These are phyloP conservation scores for Channa maculata DNA, from an alignment of 2,113 vertebrate species.

Conservation along the genomic window DNA sequence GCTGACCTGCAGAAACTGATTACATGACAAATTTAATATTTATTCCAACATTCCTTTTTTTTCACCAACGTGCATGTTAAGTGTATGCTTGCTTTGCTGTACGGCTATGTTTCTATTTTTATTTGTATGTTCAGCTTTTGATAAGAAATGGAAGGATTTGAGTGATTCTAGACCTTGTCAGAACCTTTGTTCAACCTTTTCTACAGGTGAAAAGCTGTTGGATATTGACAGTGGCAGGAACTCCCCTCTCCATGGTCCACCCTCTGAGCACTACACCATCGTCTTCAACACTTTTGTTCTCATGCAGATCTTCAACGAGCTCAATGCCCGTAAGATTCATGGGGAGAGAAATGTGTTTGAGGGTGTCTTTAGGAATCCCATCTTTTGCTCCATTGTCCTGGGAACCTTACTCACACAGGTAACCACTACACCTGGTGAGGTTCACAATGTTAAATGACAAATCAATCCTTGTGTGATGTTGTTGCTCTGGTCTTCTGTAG, in stretches of 20 bases:
- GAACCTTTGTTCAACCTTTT: not conserved
- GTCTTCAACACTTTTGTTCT: conserved; percentile 98
- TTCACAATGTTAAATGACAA: not conserved
- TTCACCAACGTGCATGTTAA: too few relatives aligned
- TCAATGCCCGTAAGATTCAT: conserved; percentile 98
- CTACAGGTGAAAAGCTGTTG: conserved; percentile 92
- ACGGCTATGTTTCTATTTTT: too few relatives aligned
- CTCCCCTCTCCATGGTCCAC: conserved; percentile 93
- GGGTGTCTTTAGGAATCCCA: conserved; percentile 94
- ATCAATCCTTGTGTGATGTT: not conserved
- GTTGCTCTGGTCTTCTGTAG: conserved; percentile 70
- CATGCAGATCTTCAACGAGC: conserved; percentile 99
- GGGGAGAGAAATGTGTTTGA: conserved; percentile 98
- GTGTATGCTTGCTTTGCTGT: too few relatives aligned
- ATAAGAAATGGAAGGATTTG: too few relatives aligned
- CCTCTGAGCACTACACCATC: conserved; percentile 97
- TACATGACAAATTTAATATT: too few relatives aligned
- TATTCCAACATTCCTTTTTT: too few relatives aligned
- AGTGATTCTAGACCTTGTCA: too few relatives aligned
- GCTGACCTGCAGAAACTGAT: too few relatives aligned
- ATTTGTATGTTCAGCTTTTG: too few relatives aligned
- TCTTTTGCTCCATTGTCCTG: conserved; percentile 95
- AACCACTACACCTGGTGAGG: conserved; percentile 2
- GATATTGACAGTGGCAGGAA: conserved; percentile 95
- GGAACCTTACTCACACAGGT: conserved; percentile 95